Conservation (phyloP, 2,888 invertebrate species). For the Dendrolimus houi region DNA sequence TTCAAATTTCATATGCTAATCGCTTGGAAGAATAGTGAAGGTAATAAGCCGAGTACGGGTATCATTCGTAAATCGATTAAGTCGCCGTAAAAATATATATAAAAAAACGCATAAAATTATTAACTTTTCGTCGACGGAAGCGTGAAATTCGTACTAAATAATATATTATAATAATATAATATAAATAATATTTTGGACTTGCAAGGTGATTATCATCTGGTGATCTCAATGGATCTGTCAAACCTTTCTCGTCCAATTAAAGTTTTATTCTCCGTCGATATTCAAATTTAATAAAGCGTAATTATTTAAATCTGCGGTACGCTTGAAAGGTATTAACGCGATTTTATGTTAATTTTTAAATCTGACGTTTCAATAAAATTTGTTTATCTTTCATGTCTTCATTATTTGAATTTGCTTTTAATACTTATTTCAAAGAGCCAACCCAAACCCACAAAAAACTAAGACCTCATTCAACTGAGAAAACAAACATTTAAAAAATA, state of each 20-base stretch:
- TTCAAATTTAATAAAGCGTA: too few species aligned
- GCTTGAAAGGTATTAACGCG: too few species aligned
- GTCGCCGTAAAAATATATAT: not conserved
- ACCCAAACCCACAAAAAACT: conserved; percentile 42
- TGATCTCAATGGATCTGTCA: conserved; percentile 50
- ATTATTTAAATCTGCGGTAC: too few species aligned
- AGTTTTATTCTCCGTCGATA: too few species aligned
- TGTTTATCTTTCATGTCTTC: too few species aligned
- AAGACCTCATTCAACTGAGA: conserved; percentile 31
- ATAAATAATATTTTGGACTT: conserved; percentile 40
- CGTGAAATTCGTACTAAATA: conserved; percentile 32
- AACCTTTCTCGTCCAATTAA: conserved; percentile 24
- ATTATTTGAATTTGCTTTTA: too few species aligned
- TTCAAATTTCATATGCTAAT: conserved; percentile 3
- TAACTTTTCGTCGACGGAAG: conserved; percentile 28
- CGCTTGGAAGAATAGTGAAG: conserved; percentile 10
- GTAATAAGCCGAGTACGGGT: not conserved
- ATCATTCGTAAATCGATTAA: not conserved
- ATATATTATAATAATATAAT: too few species aligned
- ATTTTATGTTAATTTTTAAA: too few species aligned
- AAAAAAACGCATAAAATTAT: conserved; percentile 19
- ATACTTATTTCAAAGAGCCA: conserved; percentile 4
- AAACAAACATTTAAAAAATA: conserved; percentile 37
- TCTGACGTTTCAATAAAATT: too few species aligned
- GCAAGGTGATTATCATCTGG: conserved; percentile 21